Evolutionary conservation across 2,797 vertebrate species (phyloP).

Genomic region (Silurus lanzhouensis): DNA sequence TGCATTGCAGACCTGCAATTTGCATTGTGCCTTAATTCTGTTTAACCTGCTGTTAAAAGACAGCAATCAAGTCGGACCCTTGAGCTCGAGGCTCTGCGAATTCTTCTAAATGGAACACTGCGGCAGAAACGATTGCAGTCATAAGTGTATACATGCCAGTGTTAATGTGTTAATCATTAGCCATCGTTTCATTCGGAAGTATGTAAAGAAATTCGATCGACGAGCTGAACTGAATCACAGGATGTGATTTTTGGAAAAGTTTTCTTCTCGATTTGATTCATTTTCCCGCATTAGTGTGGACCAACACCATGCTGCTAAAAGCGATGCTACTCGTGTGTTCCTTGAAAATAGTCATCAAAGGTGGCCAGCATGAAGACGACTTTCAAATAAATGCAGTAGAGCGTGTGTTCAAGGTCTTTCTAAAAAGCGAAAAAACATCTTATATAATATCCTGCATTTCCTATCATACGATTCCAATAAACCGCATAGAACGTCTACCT

Average conservation of each 20-base stretch:
- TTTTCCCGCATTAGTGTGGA: background rate
- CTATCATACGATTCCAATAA: background rate
- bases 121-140: background rate
- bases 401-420: background rate
- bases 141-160: too few relatives aligned
- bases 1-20: constrained; percentile 55
- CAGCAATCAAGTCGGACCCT: constrained; percentile 37
- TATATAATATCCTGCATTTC: background rate
- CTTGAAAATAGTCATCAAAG: background rate
- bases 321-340: background rate
- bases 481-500: too few relatives aligned
- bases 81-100: constrained; percentile 25
- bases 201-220: background rate
- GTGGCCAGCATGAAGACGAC: background rate
- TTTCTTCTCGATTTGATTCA: background rate
- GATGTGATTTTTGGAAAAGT: background rate
- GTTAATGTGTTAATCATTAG: background rate
- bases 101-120: constrained; percentile 2
- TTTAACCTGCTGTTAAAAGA: constrained; percentile 50
- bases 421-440: background rate
- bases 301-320: background rate
- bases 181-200: background rate
- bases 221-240: background rate
- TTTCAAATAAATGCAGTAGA: background rate
- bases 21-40: constrained; percentile 55